Conservation (phyloP, 2,113 vertebrate genomes). For the Loxodonta africana region DNA sequence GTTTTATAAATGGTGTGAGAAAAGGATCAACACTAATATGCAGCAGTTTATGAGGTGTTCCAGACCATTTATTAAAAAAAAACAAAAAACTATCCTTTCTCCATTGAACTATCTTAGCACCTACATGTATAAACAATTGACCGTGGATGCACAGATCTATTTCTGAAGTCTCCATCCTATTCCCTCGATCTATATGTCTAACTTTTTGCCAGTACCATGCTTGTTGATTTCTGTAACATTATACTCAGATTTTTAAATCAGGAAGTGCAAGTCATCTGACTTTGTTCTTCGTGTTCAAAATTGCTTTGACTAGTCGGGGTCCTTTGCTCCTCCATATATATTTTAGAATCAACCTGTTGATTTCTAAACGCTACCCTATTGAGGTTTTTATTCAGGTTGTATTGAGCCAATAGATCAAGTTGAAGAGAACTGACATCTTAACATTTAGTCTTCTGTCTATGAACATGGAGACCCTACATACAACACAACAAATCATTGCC, state of each 20-base stretch:
- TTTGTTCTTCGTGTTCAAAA: not conserved
- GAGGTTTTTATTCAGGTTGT: not conserved
- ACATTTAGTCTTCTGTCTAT: not conserved
- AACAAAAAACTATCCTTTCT: not conserved
- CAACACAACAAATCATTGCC: not conserved
- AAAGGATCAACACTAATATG: not conserved
- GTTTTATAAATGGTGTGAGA: not conserved
- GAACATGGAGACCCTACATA: not conserved
- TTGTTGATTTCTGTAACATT: not conserved
- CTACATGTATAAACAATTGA: not conserved
- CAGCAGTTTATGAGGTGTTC: not conserved
- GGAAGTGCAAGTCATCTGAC: not conserved
- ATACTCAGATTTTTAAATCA: not conserved
- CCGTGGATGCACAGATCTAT: not conserved
- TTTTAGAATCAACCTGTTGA: slow-evolving; percentile 14
- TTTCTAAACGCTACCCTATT: not conserved
- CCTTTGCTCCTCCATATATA: not conserved
- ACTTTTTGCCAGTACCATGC: not conserved
- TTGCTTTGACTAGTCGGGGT: not conserved
- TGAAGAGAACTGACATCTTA: not conserved
- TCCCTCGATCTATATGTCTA: not conserved
- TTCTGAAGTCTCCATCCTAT: not conserved
- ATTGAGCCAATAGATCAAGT: not conserved
- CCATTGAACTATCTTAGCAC: not conserved
- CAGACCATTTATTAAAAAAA: not conserved